Evolutionary conservation across 1,140 invertebrate genomes (phyloP).

Genomic region (Pseudomyrmex cubaensis): DNA sequence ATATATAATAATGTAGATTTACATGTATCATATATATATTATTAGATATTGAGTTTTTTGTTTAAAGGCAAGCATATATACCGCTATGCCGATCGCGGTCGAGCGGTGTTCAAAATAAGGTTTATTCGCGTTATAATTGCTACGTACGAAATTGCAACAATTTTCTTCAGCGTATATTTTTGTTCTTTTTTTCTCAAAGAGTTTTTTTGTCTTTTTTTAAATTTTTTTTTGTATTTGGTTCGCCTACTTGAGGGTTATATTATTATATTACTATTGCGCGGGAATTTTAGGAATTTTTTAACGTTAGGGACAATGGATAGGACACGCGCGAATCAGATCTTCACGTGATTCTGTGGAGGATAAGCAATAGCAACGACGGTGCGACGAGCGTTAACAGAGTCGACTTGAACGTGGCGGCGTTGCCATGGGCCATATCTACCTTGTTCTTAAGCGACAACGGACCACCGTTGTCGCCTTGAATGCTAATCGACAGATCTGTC

Average conservation of each 20-base stretch:
- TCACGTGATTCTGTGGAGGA: conserved; percentile 79
- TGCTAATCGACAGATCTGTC: conserved; percentile 69
- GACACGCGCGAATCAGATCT: conserved; percentile 50
- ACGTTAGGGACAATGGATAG: conserved; percentile 24
- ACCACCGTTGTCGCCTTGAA: conserved; percentile 79
- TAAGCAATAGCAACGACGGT: conserved; percentile 55
- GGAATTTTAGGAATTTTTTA: conserved; percentile 63
- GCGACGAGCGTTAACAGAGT: conserved; percentile 55
- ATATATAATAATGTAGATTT: conserved; percentile 74
- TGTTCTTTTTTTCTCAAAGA: conserved; percentile 27
- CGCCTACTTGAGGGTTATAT: conserved; percentile 47
- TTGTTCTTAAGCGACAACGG: conserved; percentile 81
- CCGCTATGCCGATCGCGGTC: conserved; percentile 26
- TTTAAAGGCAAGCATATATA: conserved; percentile 79
- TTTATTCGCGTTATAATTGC: conserved; percentile 62
- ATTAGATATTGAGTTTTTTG: conserved; percentile 72
- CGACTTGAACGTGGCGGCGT: conserved; percentile 27
- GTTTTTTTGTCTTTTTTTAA: conserved; percentile 57
- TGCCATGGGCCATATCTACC: conserved; percentile 63
- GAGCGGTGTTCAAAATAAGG: conserved; percentile 61
- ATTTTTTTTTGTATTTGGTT: conserved; percentile 38
- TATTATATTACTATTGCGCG: conserved; percentile 76
- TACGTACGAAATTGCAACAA: conserved; percentile 77
- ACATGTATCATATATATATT: conserved; percentile 67
- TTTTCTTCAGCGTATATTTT: conserved; percentile 62